These are phyloP conservation scores for Oceanites oceanicus DNA, from an alignment of 2,113 vertebrate genomes.

Conservation along the genomic window DNA sequence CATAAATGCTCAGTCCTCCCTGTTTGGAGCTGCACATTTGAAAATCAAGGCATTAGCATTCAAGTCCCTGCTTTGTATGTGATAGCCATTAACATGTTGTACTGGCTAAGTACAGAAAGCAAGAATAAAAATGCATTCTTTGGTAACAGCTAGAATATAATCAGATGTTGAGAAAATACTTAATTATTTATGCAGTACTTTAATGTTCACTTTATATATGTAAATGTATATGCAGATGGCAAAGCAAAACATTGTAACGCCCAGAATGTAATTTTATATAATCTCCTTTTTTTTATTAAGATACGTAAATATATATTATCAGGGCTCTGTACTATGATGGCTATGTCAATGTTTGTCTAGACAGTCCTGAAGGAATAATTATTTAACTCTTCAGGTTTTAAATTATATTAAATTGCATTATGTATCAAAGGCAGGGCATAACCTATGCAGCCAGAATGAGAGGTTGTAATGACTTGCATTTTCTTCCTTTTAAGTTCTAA, in stretches of 20 bases:
- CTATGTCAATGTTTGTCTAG: slow-evolving; percentile 37
- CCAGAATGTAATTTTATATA: not conserved
- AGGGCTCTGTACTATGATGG: not conserved
- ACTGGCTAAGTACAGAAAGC: not conserved
- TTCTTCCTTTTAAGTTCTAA: slow-evolving; percentile 22
- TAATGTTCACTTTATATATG: not conserved
- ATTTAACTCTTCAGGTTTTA: slow-evolving; percentile 3
- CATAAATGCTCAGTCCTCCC: not conserved
- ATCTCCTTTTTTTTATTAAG: not conserved
- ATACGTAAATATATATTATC: not conserved
- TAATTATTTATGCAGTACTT: not conserved
- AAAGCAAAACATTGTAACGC: not conserved
- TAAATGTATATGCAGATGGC: not conserved
- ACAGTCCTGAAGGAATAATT: slow-evolving; percentile 7
- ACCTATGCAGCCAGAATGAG: not conserved
- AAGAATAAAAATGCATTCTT: not conserved
- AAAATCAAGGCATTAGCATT: not conserved
- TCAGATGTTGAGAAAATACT: not conserved
- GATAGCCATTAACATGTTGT: not conserved
- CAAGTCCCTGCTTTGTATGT: not conserved
- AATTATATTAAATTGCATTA: slow-evolving; percentile 6
- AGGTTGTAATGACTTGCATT: not conserved
- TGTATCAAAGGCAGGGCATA: not conserved
- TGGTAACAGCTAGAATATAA: not conserved
- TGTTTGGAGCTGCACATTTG: not conserved